Percentiles rank a stretch among this genome's conserved stretches.
phyloP scores from a whole-genome alignment of 2,113 vertebrate species.

The Antennarius striatus region DNA sequence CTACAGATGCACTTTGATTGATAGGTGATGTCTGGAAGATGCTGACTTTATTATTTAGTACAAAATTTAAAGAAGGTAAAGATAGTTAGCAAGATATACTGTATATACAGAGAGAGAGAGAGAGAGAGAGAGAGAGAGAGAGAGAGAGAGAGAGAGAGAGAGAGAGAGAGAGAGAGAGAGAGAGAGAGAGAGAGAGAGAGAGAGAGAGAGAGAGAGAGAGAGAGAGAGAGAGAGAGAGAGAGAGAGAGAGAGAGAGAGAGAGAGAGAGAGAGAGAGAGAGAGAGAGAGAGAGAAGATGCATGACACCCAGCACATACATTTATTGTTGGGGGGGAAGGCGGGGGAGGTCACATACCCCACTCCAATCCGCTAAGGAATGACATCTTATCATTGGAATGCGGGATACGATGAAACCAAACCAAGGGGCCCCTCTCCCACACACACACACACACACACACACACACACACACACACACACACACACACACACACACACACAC shows the following conservation, averaged over 20 bases:
- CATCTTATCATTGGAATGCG: constrained; percentile 71
- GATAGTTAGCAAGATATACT: neutral
- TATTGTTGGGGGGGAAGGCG: neutral
- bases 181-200: too few species aligned
- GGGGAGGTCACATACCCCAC: neutral
- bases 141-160: too few species aligned
- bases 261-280: too few species aligned
- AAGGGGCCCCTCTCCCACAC: constrained; percentile 34
- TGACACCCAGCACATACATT: constrained; percentile 5
- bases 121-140: too few species aligned
- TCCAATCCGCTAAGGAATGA: constrained; percentile 37
- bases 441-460: constrained; percentile 41
- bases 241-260: too few species aligned
- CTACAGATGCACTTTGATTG: too few species aligned
- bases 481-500: constrained; percentile 24
- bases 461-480: constrained; percentile 22
- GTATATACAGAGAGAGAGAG: too few species aligned
- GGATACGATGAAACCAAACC: constrained; percentile 53
- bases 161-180: too few species aligned
- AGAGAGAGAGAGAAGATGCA: neutral
- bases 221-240: too few species aligned
- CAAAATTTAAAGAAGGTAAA: neutral
- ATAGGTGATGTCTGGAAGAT: too few species aligned
- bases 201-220: too few species aligned
- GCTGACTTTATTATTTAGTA: too few species aligned